Evolutionary conservation across 2,113 vertebrate genomes (phyloP).

Genomic region (Cygnus buccinator): DNA sequence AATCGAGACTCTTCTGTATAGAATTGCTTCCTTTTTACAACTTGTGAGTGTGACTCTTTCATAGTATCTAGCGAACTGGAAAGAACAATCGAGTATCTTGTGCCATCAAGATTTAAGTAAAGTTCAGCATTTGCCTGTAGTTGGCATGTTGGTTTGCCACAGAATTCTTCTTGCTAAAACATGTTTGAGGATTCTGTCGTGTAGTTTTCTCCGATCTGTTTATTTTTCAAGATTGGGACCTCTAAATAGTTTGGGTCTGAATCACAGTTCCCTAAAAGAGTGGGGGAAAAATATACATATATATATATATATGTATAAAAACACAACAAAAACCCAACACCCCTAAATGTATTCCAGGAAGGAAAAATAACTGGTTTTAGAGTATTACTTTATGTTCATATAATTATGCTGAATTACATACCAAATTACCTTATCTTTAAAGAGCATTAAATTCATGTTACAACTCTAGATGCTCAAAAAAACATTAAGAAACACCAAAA

Average conservation of each 20-base stretch:
- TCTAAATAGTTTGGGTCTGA: not conserved
- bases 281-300: too few relatives aligned
- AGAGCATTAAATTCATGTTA: not conserved
- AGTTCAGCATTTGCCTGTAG: not conserved
- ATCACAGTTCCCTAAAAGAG: not conserved
- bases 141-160: not conserved
- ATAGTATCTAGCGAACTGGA: slow-evolving; percentile 32
- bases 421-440: not conserved
- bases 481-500: not conserved
- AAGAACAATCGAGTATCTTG: slow-evolving; percentile 16
- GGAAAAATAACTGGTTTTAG: not conserved
- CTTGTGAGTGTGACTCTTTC: slow-evolving; percentile 85
- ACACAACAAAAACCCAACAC: too few relatives aligned
- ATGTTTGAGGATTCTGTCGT: not conserved
- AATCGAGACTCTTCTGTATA: slow-evolving; percentile 92
- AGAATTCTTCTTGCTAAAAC: not conserved
- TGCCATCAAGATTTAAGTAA: not conserved
- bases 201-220: not conserved
- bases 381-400: not conserved
- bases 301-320: too few relatives aligned
- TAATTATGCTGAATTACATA: not conserved
- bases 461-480: not conserved
- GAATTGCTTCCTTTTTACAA: slow-evolving; percentile 95
- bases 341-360: not conserved
- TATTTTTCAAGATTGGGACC: not conserved